Evolutionary conservation across 2,113 vertebrate genomes (phyloP), one percentile per base, ranked within the genome.

Genomic region (Tupaia chinensis): DNA sequence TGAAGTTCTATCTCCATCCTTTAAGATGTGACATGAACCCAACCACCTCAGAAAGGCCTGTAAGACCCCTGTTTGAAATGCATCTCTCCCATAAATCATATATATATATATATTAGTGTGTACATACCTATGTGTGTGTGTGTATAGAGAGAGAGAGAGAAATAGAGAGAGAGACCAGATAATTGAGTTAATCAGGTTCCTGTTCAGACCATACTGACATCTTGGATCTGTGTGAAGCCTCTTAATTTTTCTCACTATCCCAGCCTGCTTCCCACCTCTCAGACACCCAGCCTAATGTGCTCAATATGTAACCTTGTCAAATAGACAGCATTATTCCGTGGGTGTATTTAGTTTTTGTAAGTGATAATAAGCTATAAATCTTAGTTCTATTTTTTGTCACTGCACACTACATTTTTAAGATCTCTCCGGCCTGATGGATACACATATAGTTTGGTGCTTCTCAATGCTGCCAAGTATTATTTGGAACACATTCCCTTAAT

Each of bases 401-500:
- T 89, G 23, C 27, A 10, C 34, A 22, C 2, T 6, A 7, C 54
- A 6, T 58, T 29, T n/a, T 74, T 60, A 66, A 82, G 65, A 13
- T 63, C 61, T 66, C 34, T 12, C 15, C 20, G 0, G 34, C n/a
- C 65, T 69, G 5, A 65, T 32, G 3, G 25, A 14, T 9, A 1
- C 54, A 12, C 11, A 1, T 27, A 5, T 14, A 22, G 3, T 34
- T 27, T 66, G 23, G 8, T 65, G n/a, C 29, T 89, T 83, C 69
- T 79, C 17, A 7, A 58, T 56, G 15, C 79, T 25, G 19, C 29
- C 11, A 0, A 16, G 63, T 20, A 23, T 20, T n/a, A 17, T n/a
- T 27, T 3, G 14, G 7, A 5, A 4, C 0, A 0, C 5, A 0
- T 29, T 54, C 53, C 19, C 22, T 69, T 58, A 44, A 44, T 34